Evolutionary conservation across 1,140 invertebrate species (phyloP).

Genomic region (Drosophila sulfurigaster): DNA sequence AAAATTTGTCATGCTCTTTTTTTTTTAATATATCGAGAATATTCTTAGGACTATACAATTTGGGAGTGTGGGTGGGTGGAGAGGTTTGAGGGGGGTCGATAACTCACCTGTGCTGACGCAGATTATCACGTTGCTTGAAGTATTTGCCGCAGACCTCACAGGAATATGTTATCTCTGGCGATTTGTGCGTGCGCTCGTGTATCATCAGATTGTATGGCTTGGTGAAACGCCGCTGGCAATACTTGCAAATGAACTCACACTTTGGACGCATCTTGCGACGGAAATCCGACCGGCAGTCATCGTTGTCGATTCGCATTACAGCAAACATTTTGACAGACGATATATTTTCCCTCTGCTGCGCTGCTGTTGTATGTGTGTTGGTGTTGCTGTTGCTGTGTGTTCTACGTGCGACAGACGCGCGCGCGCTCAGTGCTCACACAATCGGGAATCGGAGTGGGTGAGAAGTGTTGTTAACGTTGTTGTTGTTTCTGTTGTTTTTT

Average conservation of each 20-base stretch:
- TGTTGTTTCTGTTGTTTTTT: constrained; percentile 1
- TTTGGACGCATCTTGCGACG: constrained; percentile 96
- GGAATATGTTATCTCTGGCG: constrained; percentile 97
- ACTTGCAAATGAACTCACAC: constrained; percentile 99
- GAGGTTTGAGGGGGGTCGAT: background rate
- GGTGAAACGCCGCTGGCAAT: constrained; percentile 99
- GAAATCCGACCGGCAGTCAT: constrained; percentile 95
- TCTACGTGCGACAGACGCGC: constrained; percentile 39
- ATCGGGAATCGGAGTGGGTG: constrained; percentile 35
- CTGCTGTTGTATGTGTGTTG: constrained; percentile 66
- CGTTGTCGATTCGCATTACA: constrained; percentile 95
- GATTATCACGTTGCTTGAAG: constrained; percentile 98
- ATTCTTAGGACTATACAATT: background rate
- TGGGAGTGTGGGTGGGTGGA: background rate
- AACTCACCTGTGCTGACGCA: constrained; percentile 96
- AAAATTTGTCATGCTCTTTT: constrained; percentile 30
- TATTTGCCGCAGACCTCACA: constrained; percentile 99
- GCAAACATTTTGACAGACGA: constrained; percentile 90
- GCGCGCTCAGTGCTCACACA: constrained; percentile 40
- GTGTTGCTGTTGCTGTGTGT: constrained; percentile 17
- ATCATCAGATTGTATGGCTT: constrained; percentile 99
- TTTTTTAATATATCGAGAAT: background rate
- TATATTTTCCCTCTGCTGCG: constrained; percentile 69
- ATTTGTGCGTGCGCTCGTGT: constrained; percentile 99
- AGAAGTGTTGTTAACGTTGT: constrained; percentile 11